Conservation (phyloP, 2,113 vertebrate species). For the Chrysochloris asiatica region DNA sequence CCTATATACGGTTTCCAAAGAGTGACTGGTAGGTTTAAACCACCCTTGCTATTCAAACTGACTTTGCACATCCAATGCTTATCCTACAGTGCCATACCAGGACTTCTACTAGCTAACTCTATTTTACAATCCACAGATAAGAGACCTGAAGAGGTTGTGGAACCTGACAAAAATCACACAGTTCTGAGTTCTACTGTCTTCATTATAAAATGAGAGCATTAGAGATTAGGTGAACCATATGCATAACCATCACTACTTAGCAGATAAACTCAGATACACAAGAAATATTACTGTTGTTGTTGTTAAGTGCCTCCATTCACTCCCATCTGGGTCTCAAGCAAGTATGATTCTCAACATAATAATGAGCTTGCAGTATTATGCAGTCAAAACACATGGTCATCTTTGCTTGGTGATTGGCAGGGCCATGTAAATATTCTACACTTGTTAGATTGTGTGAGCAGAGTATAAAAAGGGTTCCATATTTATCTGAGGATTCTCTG, state of each 20-base stretch:
- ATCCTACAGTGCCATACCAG: no score
- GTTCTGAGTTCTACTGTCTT: background rate
- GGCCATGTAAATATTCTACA: background rate
- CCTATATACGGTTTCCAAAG: no score
- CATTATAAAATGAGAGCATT: background rate
- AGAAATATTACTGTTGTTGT: background rate
- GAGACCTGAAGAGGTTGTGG: background rate
- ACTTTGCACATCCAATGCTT: no score
- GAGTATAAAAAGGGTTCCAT: background rate
- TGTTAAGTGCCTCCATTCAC: background rate
- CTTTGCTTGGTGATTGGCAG: background rate
- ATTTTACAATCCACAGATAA: constrained; percentile 10
- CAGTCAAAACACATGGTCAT: background rate
- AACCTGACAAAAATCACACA: background rate
- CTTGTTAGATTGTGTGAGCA: background rate
- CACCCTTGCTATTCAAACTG: no score
- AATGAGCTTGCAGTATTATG: background rate
- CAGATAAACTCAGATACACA: background rate
- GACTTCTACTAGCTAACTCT: background rate
- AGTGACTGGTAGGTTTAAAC: no score
- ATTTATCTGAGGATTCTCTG: background rate
- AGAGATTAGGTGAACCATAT: background rate
- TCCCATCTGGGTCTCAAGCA: background rate
- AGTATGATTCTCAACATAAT: background rate
- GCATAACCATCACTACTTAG: background rate